Evolutionary conservation across 1,140 invertebrate genomes (phyloP), one percentile per base, ranked within the genome.

Genomic region (Drosophila micromelanica): DNA sequence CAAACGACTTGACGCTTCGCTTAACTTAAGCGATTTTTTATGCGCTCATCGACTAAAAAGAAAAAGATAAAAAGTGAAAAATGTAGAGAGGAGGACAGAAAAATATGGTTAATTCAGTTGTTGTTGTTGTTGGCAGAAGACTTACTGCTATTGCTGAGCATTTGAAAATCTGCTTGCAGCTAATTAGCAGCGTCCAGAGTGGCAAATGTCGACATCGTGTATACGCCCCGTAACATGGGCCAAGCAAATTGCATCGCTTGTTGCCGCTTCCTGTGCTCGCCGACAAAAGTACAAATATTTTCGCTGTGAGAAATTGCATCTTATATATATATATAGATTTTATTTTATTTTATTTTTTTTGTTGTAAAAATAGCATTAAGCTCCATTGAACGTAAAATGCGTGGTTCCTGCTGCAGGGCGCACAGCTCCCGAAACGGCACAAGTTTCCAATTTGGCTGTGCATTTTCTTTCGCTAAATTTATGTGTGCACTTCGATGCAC

Each of bases 11-110:
- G 82, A 87, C 72, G 82, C 82, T 87, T 87, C 82, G 82, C 82
- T 87, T 87, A 87, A 84, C 84, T 87, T 87, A 87, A 87, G 84
- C 84, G 84, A 77, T 87, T 87, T 87, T 87, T 87, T 87, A 87
- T 87, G 76, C 76, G 72, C 82, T 86, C 48, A 32, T 52, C 69
- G 78, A 40, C 38, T 15, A 73, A 60, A 52, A 68, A 46, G 32
- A 57, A 23, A 12, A 13, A 40, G 43, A 38, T 4, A 43, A 32
- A 42, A 23, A 56, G 20, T 55, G 37, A 61, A 23, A 15, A 8
- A 38, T 27, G 38, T 12, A 43, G 27, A 12, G 6, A 45, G 17
- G 23, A 42, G 3, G 9, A 11, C 15, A 23, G 46, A 40, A 68
- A 70, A 79, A 84, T 84, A 74, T 80, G 78, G 64, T 64, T 74